These are phyloP conservation scores for Whitmania pigra DNA, from an alignment of 1,140 invertebrate genomes.

Conservation along the genomic window DNA sequence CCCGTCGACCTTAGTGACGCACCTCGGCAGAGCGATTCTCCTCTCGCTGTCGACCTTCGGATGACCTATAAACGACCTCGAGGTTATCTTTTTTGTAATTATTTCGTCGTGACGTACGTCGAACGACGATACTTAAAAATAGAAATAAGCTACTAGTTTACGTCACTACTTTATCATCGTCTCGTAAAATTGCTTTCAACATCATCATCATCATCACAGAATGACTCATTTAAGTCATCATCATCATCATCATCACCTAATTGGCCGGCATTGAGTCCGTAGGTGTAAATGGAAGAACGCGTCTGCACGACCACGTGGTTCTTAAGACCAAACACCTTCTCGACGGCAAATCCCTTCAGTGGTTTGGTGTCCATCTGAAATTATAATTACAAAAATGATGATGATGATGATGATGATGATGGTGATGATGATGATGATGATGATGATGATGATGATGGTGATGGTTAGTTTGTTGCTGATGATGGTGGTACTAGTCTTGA, in stretches of 20 bases:
- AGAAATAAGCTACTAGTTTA: too few species aligned
- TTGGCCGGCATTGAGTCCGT: conserved; percentile 62
- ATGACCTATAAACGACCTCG: conserved; percentile 33
- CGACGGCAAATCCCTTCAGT: conserved; percentile 34
- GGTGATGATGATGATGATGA: neutral
- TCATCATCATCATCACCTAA: conserved; percentile 43
- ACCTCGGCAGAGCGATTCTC: conserved; percentile 30
- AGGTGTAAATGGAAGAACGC: conserved; percentile 48
- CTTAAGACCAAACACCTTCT: conserved; percentile 49
- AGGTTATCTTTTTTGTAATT: too few species aligned
- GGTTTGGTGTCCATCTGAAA: conserved; percentile 33
- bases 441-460: neutral
- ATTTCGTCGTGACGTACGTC: too few species aligned
- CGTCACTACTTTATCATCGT: too few species aligned
- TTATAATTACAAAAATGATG: neutral
- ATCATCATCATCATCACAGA: too few species aligned
- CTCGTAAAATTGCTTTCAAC: too few species aligned
- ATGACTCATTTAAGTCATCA: too few species aligned
- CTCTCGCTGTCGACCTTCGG: conserved; percentile 36
- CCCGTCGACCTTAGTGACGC: conserved; percentile 38
- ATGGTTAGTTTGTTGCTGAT: neutral
- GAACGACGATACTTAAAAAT: too few species aligned
- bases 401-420: neutral
- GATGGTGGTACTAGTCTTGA: neutral
- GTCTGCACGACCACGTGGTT: conserved; percentile 60